Evolutionary conservation across 2,113 vertebrate genomes (phyloP).

Genomic region (Lepus americanus): DNA sequence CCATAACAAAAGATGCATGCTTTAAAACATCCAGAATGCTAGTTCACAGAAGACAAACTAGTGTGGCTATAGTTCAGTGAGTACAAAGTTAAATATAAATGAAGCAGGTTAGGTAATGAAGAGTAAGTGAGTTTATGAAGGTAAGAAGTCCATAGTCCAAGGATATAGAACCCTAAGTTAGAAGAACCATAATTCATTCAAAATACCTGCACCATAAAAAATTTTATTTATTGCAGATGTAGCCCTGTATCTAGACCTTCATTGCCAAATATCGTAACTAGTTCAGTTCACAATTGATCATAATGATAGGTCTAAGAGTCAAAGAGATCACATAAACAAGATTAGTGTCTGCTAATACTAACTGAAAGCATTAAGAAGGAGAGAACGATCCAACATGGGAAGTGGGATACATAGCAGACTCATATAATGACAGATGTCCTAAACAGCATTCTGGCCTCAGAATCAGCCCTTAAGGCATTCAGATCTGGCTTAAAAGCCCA

Average conservation of each 20-base stretch:
- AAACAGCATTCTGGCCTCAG: too few relatives aligned
- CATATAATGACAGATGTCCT: too few relatives aligned
- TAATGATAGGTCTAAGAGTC: too few relatives aligned
- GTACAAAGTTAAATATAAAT: not conserved
- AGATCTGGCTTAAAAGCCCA: too few relatives aligned
- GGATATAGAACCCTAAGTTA: not conserved
- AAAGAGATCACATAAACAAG: too few relatives aligned
- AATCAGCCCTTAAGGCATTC: too few relatives aligned
- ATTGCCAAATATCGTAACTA: not conserved
- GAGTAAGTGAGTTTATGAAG: not conserved
- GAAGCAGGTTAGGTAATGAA: not conserved
- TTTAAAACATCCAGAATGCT: not conserved
- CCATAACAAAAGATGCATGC: not conserved
- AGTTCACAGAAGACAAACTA: not conserved
- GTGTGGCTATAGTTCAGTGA: not conserved
- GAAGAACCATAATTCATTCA: not conserved
- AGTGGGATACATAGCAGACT: too few relatives aligned
- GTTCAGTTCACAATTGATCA: too few relatives aligned
- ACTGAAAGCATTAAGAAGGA: too few relatives aligned
- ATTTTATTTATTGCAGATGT: not conserved
- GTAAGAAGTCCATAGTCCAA: not conserved
- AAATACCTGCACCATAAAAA: not conserved
- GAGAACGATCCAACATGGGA: too few relatives aligned
- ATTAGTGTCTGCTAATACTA: too few relatives aligned
- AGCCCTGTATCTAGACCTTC: not conserved